Percentiles rank a stretch among this genome's conserved stretches.
These are phyloP conservation scores for Agapostemon virescens DNA, from an alignment of 2,888 invertebrate genomes.

Conservation along the genomic window DNA sequence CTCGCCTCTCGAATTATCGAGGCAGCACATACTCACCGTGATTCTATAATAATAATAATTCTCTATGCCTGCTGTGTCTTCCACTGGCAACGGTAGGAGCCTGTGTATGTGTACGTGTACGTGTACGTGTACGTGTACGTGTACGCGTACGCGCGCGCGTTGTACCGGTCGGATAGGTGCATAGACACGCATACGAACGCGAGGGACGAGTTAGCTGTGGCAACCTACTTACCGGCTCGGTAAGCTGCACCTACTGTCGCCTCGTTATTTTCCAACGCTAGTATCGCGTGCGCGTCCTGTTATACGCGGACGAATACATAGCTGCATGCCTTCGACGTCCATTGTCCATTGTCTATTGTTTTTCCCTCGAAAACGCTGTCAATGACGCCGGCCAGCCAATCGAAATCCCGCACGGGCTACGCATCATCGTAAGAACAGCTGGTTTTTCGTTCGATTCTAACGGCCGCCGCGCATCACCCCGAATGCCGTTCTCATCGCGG, in stretches of 20 bases:
- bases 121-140: background rate
- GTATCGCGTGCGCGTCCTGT: conserved; percentile 27
- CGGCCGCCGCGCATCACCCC: background rate
- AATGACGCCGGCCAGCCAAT: background rate
- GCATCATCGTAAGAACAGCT: background rate
- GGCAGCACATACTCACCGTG: conserved; percentile 6
- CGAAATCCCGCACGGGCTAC: background rate
- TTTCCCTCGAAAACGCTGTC: background rate
- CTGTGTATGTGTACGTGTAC: background rate
- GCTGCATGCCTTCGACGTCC: background rate
- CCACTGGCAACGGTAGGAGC: background rate
- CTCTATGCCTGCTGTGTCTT: conserved; percentile 17
- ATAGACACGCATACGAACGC: conserved; percentile 7
- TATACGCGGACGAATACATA: conserved; percentile 26
- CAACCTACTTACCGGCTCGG: conserved; percentile 67
- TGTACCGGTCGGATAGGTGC: conserved; percentile 29
- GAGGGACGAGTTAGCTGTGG: conserved; percentile 59
- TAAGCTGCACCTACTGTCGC: conserved; percentile 60
- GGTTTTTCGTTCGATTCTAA: background rate
- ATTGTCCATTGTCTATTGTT: conserved; percentile 21
- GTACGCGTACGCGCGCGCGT: no score
- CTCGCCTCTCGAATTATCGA: conserved; percentile 13
- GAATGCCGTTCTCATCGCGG: background rate
- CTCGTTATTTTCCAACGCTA: conserved; percentile 49
- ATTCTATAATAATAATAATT: conserved; percentile 26